Conservation (phyloP, 1,140 invertebrate genomes). For the Arctopsyche grandis region DNA sequence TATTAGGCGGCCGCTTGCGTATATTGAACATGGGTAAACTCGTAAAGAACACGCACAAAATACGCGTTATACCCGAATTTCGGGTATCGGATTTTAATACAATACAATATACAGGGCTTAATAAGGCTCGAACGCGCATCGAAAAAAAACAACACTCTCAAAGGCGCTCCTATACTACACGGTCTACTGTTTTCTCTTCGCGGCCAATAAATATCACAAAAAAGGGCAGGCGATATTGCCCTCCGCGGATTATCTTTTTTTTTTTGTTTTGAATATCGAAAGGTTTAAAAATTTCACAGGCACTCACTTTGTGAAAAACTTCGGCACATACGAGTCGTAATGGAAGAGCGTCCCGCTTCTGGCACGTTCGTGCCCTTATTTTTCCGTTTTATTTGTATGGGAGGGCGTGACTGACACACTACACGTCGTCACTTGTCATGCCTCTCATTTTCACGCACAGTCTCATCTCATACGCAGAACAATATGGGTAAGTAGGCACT, state of each 20-base stretch:
- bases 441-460: conserved; percentile 23
- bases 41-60: conserved; percentile 11
- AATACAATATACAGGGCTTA: conserved; percentile 23
- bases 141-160: neutral
- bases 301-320: neutral
- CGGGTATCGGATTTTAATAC: conserved; percentile 21
- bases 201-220: neutral
- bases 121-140: neutral
- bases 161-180: too few species aligned
- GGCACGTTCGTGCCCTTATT: neutral
- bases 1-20: neutral
- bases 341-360: neutral
- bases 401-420: conserved; percentile 26
- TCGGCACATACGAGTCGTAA: neutral
- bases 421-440: conserved; percentile 38
- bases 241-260: neutral
- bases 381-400: conserved; percentile 12
- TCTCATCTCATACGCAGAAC: conserved; percentile 2
- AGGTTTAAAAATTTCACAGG: neutral
- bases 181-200: neutral
- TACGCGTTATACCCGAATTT: neutral
- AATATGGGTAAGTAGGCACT: neutral
- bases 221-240: neutral
- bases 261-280: neutral
- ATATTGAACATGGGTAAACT: conserved; percentile 11